Evolutionary conservation across 2,888 invertebrate species (phyloP).

Genomic region (Ischnura elegans): DNA sequence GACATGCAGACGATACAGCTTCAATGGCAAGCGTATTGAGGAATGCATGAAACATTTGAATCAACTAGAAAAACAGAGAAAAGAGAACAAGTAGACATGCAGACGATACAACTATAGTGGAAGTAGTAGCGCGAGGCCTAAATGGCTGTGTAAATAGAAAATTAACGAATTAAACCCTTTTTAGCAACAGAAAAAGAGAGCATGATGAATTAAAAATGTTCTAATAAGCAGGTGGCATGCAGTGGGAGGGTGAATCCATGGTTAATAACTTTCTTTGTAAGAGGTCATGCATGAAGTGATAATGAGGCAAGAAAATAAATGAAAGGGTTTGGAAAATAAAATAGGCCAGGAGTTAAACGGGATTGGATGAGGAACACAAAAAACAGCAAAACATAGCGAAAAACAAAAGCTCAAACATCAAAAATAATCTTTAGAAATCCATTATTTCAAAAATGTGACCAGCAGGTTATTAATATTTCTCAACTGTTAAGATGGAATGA

Average conservation of each 20-base stretch:
- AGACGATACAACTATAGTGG: background rate
- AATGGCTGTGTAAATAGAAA: background rate
- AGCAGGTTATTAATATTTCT: no score
- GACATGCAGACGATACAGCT: no score
- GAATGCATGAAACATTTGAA: slow-evolving; percentile 33
- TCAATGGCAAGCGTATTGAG: no score
- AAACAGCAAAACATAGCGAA: background rate
- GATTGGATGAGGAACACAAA: background rate
- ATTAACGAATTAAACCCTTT: background rate
- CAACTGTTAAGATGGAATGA: no score
- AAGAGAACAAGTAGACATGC: background rate
- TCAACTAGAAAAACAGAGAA: background rate
- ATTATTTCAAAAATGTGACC: background rate
- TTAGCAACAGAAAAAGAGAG: no score
- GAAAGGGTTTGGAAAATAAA: background rate
- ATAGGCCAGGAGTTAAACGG: background rate
- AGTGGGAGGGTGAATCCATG: background rate
- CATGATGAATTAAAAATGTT: no score
- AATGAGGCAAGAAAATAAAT: background rate
- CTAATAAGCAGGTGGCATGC: no score
- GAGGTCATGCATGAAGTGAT: background rate
- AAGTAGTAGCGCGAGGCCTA: background rate
- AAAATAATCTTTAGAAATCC: background rate
- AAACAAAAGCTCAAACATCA: background rate
- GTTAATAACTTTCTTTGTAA: background rate